Evolutionary conservation across 2,888 invertebrate species (phyloP), one percentile per base, ranked within the genome.

Genomic region (Drosophila pullipes): DNA sequence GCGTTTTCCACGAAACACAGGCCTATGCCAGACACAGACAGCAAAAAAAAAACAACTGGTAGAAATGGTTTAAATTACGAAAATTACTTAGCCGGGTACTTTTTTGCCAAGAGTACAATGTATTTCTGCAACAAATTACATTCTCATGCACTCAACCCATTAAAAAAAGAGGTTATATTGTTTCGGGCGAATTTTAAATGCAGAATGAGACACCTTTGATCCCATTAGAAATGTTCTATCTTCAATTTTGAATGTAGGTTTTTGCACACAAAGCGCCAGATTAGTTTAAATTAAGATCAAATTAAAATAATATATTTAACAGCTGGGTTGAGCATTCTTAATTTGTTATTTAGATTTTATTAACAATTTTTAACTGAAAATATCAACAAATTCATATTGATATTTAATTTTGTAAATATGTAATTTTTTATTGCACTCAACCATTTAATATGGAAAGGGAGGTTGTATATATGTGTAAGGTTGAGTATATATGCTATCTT

Each of bases 401-500:
- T 7, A 25, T 7, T 9, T 25, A n/a, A n/a, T n/a, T n/a, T n/a
- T n/a, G n/a, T n/a, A n/a, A 52, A 30, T 37, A 22, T 22, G 22
- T 22, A 22, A 22, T 1, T 53, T 28, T 28, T 18, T 13, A 7
- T 28, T 13, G 13, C 13, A 7, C 1, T 35, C 35, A 13, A 13
- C 22, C n/a, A 28, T n/a, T 55, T 18, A 5, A 57, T 28, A 41
- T 39, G 18, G n/a, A 39, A 30, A 53, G 22, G 2, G n/a, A 28
- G n/a, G 4, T 13, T 30, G 39, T 30, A 31, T 31, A 35, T 22
- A 7, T 2, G 44, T 57, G 59, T 33, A 54, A 44, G 41, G 33
- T 53, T 28, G 53, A 18, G 25, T n/a, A 28, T 61, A 52, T 39
- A 22, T 57, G 70, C 50, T 71, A 64, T 80, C 74, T 61, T 77